Conservation (phyloP, 2,113 vertebrate genomes). For the Clarias gariepinus region DNA sequence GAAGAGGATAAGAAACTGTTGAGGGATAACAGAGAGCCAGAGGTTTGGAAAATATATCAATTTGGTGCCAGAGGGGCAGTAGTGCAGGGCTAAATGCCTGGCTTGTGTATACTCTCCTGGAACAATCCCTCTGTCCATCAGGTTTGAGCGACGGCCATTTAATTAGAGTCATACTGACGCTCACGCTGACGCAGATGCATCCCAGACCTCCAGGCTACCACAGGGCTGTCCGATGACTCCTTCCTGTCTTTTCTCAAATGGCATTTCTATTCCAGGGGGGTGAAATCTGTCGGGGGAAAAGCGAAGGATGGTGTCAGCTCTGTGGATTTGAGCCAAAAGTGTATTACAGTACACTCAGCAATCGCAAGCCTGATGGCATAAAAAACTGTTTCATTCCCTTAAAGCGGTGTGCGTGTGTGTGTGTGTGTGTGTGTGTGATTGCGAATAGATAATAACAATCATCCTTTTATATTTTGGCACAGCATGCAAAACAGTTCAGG, state of each 20-base stretch:
- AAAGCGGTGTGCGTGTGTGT: conserved; percentile 6
- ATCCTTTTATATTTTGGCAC: conserved; percentile 30
- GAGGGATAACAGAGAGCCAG: conserved; percentile 4
- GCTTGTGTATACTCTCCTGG: conserved; percentile 28
- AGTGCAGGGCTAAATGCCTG: conserved; percentile 8
- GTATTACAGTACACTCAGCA: conserved; percentile 9
- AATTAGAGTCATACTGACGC: conserved; percentile 40
- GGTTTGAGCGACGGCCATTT: conserved; percentile 41
- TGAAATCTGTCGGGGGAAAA: conserved; percentile 46
- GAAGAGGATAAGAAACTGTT: conserved; percentile 4
- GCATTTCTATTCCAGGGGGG: conserved; percentile 20
- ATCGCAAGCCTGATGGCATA: conserved; percentile 5
- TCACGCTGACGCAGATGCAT: not conserved
- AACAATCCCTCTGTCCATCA: not conserved
- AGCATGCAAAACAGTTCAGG: conserved; percentile 8
- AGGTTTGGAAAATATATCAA: conserved; percentile 9
- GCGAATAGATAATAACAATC: conserved; percentile 23
- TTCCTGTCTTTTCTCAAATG: conserved; percentile 13
- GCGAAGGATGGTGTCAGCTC: conserved; percentile 17
- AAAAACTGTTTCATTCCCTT: not conserved
- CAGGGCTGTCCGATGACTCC: conserved; percentile 23
- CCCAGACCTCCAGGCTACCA: conserved; percentile 36
- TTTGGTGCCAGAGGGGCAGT: not conserved
- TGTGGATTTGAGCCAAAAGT: not conserved
- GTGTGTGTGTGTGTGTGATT: conserved; percentile 6